Base-by-base conservation (phyloP, 1,140 invertebrate species). In the Leguminivora glycinivorella region DNA sequence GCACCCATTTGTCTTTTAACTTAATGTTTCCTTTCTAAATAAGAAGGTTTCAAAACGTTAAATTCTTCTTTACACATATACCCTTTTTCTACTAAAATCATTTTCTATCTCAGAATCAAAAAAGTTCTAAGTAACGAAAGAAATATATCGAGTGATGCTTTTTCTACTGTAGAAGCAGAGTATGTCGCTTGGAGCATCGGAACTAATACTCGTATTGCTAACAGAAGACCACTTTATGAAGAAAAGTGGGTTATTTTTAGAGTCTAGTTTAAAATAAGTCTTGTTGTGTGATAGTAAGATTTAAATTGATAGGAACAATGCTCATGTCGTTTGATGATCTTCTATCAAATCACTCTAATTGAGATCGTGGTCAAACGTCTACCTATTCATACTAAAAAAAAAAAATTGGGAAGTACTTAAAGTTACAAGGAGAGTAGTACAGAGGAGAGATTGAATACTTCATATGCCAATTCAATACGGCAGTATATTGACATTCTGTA, bases 201-300 rank as follows among this genome's bases (percentile, higher is more conserved):
- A n/a, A n/a, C 12, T 63, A 63, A 63, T 29, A n/a, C 12, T 63
- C 31, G 31, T 29, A 31, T 63, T 0, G 58, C 58, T 63, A 63
- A 63, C 58, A 17, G 58, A 31, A 52, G 19, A 31, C 29, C 58
- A 63, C 58, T 63, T 17, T 63, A 17, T 63, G 29, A 63, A 63
- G 22, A 25, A 29, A 29, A 63, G 56, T 60, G 10, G 22, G 24
- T 12, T 60, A 60, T n/a, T 60, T 60, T 60, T 24, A 60, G 26
- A 26, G 1, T 10, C n/a, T 56, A 10, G 10, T 58, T 0, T 9
- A 52, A 63, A 17, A 63, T 9, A 34, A 6, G 14, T 19, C 12
- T n/a, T 29, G 19, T 17, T n/a, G n/a, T 17, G 14, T 63, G 26
- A 1, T 17, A 7, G 12, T 29, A 63, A 63, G n/a, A n/a, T 63